Base-by-base conservation (phyloP, 2,113 vertebrate species). In the Archilochus colubris region DNA sequence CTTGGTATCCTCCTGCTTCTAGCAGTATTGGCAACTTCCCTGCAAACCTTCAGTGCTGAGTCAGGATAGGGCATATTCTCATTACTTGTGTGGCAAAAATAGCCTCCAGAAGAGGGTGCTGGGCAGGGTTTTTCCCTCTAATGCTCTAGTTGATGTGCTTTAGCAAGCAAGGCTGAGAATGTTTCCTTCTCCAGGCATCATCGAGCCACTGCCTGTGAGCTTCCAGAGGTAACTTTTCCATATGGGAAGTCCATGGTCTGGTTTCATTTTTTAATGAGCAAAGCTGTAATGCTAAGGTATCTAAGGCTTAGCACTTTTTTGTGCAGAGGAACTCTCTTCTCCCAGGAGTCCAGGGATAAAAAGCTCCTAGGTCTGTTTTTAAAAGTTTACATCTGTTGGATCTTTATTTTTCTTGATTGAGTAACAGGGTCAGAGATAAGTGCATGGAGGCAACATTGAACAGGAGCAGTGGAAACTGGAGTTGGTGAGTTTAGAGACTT, bases 11-110 rank as follows among this genome's bases (percentile, higher is more conserved):
- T 7, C 36, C 59, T 25, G 21, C 54, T 86, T 82, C 55, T 40
- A 20, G 36, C 33, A 30, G n/a, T 54, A 14, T 36, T 25, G 18
- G 12, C 12, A 12, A 50, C 50, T 77, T 88, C 43, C 68, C 70
- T 85, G 59, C 58, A 76, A 12, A 70, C 23, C 22, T 36, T 77
- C 2, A 4, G 27, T 59, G 50, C 61, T 28, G 31, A 51, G 48
- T 46, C 7, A 53, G 59, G 69, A 40, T 57, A 63, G 38, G 67
- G 62, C 28, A 59, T 57, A 31, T 82, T 50, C 50, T 63, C 40
- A 40, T 33, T 8, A 3, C 57, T 74, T 4, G 2, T 30, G 33
- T 54, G 55, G 21, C 0, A 0, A 59, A 31, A 63, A n/a, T 27
- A 79, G 80, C n/a, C 69, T 83, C 81, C 3, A 3, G 54, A 68